Percentiles rank a stretch among this genome's conserved stretches.
Evolutionary conservation across 1,140 invertebrate genomes (phyloP).

Genomic region (Halictus rubicundus): DNA sequence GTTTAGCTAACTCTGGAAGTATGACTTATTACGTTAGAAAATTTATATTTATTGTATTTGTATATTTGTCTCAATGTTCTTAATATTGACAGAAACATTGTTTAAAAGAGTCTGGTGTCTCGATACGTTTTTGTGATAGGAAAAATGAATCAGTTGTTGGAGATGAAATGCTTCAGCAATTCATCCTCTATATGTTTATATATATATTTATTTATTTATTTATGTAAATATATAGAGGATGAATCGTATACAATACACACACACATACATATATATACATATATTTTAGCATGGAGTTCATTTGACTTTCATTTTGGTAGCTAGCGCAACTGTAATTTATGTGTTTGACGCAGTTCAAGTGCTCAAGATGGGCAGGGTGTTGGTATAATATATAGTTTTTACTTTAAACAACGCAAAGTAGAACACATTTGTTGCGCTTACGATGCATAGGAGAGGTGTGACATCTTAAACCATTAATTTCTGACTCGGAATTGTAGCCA

Average conservation of each 20-base stretch:
- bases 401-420: conserved; percentile 12
- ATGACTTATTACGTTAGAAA: no score
- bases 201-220: no score
- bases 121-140: neutral
- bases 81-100: neutral
- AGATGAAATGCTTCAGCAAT: neutral
- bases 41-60: no score
- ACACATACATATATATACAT: no score
- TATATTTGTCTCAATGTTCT: no score
- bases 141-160: neutral
- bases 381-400: conserved; percentile 41
- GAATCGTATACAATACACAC: no score
- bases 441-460: neutral
- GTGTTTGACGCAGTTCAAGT: conserved; percentile 45
- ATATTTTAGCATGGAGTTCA: conserved; percentile 51
- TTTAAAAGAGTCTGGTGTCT: neutral
- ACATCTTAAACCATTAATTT: conserved; percentile 2
- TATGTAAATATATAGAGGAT: no score
- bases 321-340: conserved; percentile 40
- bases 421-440: conserved; percentile 28
- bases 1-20: no score
- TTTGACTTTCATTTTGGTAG: conserved; percentile 57
- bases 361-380: conserved; percentile 37
- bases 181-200: neutral
- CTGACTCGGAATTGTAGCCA: neutral